These are phyloP conservation scores for Pristionchus pacificus DNA, from an alignment of 1,140 invertebrate genomes.

Conservation along the genomic window DNA sequence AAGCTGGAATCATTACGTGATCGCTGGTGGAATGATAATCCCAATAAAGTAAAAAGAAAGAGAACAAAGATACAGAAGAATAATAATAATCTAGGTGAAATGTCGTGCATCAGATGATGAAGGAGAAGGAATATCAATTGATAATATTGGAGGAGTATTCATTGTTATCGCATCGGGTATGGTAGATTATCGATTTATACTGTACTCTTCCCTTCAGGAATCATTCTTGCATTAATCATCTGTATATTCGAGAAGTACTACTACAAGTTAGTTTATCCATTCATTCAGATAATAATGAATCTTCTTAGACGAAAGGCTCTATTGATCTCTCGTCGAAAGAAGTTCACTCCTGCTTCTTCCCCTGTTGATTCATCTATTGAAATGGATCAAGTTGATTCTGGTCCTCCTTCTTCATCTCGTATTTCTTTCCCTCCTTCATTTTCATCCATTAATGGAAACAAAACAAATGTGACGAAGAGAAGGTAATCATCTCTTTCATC, in stretches of 20 bases:
- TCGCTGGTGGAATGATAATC: slow-evolving; percentile 88
- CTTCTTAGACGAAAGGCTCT: not conserved
- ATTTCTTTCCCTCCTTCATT: no score
- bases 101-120: slow-evolving; percentile 85
- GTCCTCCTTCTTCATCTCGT: no score
- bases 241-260: slow-evolving; percentile 91
- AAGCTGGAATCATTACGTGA: slow-evolving; percentile 87
- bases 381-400: no score
- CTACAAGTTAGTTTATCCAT: slow-evolving; percentile 63
- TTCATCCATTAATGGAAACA: no score
- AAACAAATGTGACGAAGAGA: no score
- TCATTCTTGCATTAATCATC: slow-evolving; percentile 81
- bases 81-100: no score
- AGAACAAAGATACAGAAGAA: no score
- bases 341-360: not conserved
- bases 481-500: no score
- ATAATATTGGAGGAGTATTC: slow-evolving; percentile 95
- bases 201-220: slow-evolving; percentile 60
- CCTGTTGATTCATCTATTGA: not conserved
- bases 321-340: not conserved
- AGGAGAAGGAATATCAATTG: slow-evolving; percentile 89
- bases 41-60: slow-evolving; percentile 61
- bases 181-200: not conserved
- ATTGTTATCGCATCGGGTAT: slow-evolving; percentile 82
- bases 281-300: not conserved